Base-by-base conservation (phyloP, 2,888 invertebrate species). In the Drosophila aldrichi region DNA sequence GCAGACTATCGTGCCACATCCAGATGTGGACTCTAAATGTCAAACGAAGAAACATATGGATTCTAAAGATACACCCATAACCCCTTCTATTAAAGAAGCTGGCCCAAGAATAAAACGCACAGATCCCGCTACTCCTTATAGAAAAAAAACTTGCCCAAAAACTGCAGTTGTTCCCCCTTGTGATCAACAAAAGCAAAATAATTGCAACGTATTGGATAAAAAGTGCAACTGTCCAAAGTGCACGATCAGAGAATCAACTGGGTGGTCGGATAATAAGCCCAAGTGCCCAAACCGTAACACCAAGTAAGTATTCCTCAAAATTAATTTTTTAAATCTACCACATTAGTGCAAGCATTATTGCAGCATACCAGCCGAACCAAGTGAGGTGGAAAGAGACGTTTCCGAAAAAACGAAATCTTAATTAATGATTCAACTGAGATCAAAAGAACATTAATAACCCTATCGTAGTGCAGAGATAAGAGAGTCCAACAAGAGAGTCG, bases 221-320 rank as follows among this genome's bases (percentile, higher is more conserved):
- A 59, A 49, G 7, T 62, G 29, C 59, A 55, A 16, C 4, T 70
- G 65, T 34, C 68, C 55, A 5, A 69, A 48, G 46, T 82, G 82
- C 59, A 58, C 58, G 9, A 44, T 56, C 0, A 70, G 81, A 0
- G 68, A 77, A 38, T 38, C 56, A 1, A 61, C 70, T 2, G 66
- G 66, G 6, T 81, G 65, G 71, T n/a, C 40, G 2, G 81, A 82
- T 16, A 64, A 71, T 5, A 70, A 71, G 29, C 55, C 76, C 8
- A 64, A 61, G 25, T 76, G 77, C 4, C 54, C 43, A 1, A 59
- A 55, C 1, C 59, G 62, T 22, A n/a, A 40, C n/a, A 40, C 14
- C 2, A 40, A 10, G 54, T 54, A 54, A n/a, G 40, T 29, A 40
- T 7, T 22, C 22, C 1, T 54, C 3, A 22, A 16, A 16, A 20